Conservation (phyloP, 2,797 vertebrate species). For the Sparus aurata region DNA sequence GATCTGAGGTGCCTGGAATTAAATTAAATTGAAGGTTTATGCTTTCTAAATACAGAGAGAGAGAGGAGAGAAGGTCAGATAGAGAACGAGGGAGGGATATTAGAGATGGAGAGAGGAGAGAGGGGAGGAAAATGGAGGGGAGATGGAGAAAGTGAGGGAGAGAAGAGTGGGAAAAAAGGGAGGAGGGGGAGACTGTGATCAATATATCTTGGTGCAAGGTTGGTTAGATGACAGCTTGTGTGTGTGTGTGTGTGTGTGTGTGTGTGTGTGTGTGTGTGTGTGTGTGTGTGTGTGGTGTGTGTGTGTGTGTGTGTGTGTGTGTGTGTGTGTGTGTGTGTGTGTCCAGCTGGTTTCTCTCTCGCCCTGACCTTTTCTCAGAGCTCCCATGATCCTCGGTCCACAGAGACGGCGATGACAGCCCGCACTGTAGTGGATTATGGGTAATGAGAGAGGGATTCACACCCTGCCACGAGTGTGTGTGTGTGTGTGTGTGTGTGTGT, state of each 20-base stretch:
- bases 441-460: conserved; percentile 66
- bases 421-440: conserved; percentile 69
- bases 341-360: conserved; percentile 46
- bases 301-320: conserved; percentile 2
- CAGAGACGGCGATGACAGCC: conserved; percentile 58
- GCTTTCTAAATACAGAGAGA: neutral
- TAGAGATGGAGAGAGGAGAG: neutral
- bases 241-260: conserved; percentile 23
- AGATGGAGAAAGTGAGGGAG: neutral
- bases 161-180: too few species aligned
- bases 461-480: conserved; percentile 24
- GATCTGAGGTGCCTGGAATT: neutral
- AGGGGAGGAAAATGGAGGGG: neutral
- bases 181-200: conserved; percentile 24
- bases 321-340: conserved; percentile 19
- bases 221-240: conserved; percentile 6
- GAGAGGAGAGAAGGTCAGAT: neutral
- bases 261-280: conserved; percentile 4
- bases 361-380: conserved; percentile 69
- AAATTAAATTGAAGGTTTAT: neutral
- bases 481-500: conserved; percentile 12
- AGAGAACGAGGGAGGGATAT: too few species aligned
- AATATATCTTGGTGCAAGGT: conserved; percentile 31
- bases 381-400: conserved; percentile 66
- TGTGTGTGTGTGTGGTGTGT: conserved; percentile 19